Evolutionary conservation across 2,113 vertebrate genomes (phyloP), one percentile per base, ranked within the genome.

Genomic region (Numenius arquata): DNA sequence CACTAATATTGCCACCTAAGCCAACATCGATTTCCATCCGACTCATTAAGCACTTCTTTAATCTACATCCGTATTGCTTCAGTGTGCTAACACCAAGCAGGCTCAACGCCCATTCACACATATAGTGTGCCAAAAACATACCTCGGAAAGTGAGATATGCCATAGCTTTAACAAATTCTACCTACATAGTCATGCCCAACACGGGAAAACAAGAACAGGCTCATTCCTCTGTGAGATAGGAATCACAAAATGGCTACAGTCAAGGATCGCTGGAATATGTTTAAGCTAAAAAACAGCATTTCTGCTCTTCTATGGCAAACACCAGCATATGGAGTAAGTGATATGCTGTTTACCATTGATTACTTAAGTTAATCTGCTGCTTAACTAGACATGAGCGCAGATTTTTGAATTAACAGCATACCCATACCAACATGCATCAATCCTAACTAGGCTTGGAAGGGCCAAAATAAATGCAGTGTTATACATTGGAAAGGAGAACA

Each of bases 41-140:
- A 78, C 83, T 47, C 90, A 80, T 59, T 94, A 84, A 97, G 80
- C 77, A 91, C 68, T 89, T 92, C 71, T 82, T 95, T 85, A 43
- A 65, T 38, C 91, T 97, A 59, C 70, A 90, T 48, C 83, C 59
- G 0, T 90, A 92, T 53, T 93, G 95, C 90, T 96, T 94, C 92
- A 95, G 88, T 92, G 96, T 65, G 93, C 26, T 94, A 97, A 89
- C 89, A 97, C 97, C 93, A 96, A 89, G 96, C 97, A 95, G 91
- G 85, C 92, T 95, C 94, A 77, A 90, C 92, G 96, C 94, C 95
- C 95, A 43, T 91, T 53, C 97, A 98, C 97, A 98, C 97, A 23
- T 95, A 27, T 95, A 94, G 97, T 97, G 97, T 98, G 97, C 85
- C 96, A 96, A 96, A 92, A 95, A 61, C 52, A 93, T 73, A 97